A percentile compares a stretch with the other conserved stretches of the same genome.
Conservation (phyloP, 2,888 invertebrate species). For the Sphaerophoria taeniata region DNA sequence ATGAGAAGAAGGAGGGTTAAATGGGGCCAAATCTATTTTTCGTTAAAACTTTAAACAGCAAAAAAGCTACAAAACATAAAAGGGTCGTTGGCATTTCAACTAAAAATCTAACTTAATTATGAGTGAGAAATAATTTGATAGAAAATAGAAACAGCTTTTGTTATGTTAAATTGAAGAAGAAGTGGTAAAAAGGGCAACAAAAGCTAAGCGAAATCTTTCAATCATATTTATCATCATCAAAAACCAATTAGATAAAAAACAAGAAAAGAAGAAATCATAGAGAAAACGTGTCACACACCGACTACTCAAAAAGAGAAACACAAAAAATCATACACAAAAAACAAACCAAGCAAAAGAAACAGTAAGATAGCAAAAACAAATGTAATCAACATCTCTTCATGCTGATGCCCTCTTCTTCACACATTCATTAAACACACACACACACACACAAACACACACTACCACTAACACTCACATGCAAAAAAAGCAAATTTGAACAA, state of each 20-base stretch:
- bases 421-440: not conserved
- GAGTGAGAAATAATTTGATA: conserved; percentile 1
- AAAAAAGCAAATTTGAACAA: conserved; percentile 2
- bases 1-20: conserved; percentile 8
- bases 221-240: conserved; percentile 57
- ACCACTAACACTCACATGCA: conserved; percentile 12
- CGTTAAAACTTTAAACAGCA: conserved; percentile 24
- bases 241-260: conserved; percentile 25
- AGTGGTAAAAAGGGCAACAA: conserved; percentile 3
- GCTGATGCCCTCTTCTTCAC: conserved; percentile 63
- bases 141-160: conserved; percentile 3
- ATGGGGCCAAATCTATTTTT: conserved; percentile 49
- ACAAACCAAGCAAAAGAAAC: conserved; percentile 35
- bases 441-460: conserved; percentile 8
- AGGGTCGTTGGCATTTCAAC: conserved; percentile 70
- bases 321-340: conserved; percentile 64
- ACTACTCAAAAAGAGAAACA: conserved; percentile 40
- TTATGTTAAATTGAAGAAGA: conserved; percentile 16
- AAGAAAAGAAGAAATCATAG: conserved; percentile 21
- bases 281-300: conserved; percentile 65
- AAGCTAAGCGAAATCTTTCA: conserved; percentile 42
- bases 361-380: conserved; percentile 32
- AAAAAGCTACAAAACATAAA: conserved; percentile 19
- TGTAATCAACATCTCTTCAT: conserved; percentile 63
- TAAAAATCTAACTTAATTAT: conserved; percentile 23